A percentile compares a stretch with the other conserved stretches of the same genome.
These are phyloP conservation scores for Zaprionus gabonicus DNA, from an alignment of 1,140 invertebrate species.

Conservation along the genomic window DNA sequence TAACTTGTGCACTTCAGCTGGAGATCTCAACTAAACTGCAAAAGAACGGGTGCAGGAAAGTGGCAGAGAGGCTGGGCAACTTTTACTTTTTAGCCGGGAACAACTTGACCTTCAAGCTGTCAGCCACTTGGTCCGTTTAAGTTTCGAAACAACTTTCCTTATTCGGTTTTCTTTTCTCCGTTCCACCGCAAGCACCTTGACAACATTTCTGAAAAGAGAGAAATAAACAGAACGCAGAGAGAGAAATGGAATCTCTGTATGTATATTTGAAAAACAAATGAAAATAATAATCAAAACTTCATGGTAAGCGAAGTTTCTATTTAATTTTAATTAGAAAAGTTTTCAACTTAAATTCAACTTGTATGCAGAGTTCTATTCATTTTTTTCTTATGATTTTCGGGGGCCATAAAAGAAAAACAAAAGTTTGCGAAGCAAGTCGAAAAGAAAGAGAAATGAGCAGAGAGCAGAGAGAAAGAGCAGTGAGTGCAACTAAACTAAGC, in stretches of 20 bases:
- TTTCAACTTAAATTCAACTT: constrained; percentile 76
- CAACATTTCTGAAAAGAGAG: constrained; percentile 26
- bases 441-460: constrained; percentile 13
- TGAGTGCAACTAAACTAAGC: constrained; percentile 16
- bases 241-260: constrained; percentile 39
- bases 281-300: constrained; percentile 80
- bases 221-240: constrained; percentile 14
- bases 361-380: constrained; percentile 38
- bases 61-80: not conserved
- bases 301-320: constrained; percentile 67
- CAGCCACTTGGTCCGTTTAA: constrained; percentile 47
- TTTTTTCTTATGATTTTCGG: constrained; percentile 50
- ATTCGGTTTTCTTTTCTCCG: constrained; percentile 8
- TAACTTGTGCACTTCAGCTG: constrained; percentile 10
- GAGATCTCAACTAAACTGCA: not conserved
- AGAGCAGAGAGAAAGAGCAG: not conserved
- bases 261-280: constrained; percentile 43
- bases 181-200: constrained; percentile 47
- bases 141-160: constrained; percentile 51
- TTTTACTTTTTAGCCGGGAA: constrained; percentile 29
- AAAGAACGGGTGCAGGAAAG: not conserved
- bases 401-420: constrained; percentile 62
- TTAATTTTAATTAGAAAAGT: constrained; percentile 82
- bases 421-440: constrained; percentile 44
- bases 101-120: constrained; percentile 58